Conservation (phyloP, 2,888 invertebrate species). For the Penaeus monodon region DNA sequence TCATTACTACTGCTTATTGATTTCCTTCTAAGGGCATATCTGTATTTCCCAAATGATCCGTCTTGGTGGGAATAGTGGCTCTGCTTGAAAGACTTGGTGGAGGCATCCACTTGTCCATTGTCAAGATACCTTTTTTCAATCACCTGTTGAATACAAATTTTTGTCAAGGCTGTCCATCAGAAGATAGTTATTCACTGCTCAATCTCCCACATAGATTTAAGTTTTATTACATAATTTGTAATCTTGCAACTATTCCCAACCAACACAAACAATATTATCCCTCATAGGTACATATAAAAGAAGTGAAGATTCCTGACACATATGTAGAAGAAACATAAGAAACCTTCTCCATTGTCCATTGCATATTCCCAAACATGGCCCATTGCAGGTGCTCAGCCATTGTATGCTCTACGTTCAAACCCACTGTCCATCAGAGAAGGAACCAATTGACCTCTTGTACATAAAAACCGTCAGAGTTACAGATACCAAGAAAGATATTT, state of each 20-base stretch:
- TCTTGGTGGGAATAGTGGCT: slow-evolving; percentile 67
- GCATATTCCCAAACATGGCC: slow-evolving; percentile 71
- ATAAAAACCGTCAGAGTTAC: slow-evolving; percentile 69
- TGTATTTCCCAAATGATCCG: slow-evolving; percentile 69
- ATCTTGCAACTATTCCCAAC: too few relatives aligned
- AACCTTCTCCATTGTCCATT: slow-evolving; percentile 71
- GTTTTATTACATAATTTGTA: too few relatives aligned
- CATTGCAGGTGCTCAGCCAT: slow-evolving; percentile 72
- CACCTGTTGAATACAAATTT: slow-evolving; percentile 66
- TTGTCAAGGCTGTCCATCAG: not conserved
- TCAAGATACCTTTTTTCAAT: slow-evolving; percentile 69
- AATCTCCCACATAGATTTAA: not conserved
- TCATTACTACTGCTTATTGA: slow-evolving; percentile 66
- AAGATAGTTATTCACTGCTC: not conserved
- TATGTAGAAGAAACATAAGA: not conserved
- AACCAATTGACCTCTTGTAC: slow-evolving; percentile 71
- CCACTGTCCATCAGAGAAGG: slow-evolving; percentile 71
- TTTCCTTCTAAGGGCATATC: slow-evolving; percentile 66
- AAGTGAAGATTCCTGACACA: not conserved
- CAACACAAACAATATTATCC: too few relatives aligned
- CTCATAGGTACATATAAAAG: too few relatives aligned
- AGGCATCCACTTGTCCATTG: slow-evolving; percentile 69
- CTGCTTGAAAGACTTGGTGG: slow-evolving; percentile 68
- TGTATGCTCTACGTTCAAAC: slow-evolving; percentile 72
- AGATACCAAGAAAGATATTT: not conserved